phyloP scores from a whole-genome alignment of 2,888 invertebrate species.

The Lithophane socia region DNA sequence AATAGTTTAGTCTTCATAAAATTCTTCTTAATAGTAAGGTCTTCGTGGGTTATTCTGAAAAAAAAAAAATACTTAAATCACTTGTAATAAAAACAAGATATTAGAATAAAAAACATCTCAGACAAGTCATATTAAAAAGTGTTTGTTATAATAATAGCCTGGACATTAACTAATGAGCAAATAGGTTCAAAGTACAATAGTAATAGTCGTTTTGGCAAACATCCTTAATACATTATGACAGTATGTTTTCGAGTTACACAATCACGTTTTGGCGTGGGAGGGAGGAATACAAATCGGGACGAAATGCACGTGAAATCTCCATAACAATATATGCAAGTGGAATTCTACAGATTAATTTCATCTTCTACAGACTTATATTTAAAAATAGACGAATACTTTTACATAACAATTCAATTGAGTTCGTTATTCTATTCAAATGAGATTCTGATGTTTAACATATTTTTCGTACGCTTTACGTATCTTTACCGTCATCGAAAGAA shows the following conservation, averaged over 20 bases:
- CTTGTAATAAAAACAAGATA: not conserved
- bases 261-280: conserved; percentile 44
- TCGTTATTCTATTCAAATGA: conserved; percentile 28
- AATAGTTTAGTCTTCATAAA: conserved; percentile 53
- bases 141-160: not conserved
- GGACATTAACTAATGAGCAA: conserved; percentile 21
- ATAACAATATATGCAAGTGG: conserved; percentile 14
- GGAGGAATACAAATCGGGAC: conserved; percentile 11
- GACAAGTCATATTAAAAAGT: not conserved
- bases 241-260: conserved; percentile 21
- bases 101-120: not conserved
- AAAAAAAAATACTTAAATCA: conserved; percentile 63
- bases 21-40: conserved; percentile 93
- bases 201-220: conserved; percentile 49
- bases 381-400: conserved; percentile 22
- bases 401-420: conserved; percentile 16
- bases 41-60: conserved; percentile 96
- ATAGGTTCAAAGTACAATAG: conserved; percentile 39
- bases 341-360: conserved; percentile 6
- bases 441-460: conserved; percentile 19
- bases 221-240: conserved; percentile 26
- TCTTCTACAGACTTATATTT: not conserved
- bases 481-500: not conserved
- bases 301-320: conserved; percentile 26
- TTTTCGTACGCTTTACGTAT: conserved; percentile 5